A percentile compares a stretch with the other conserved stretches of the same genome.
Evolutionary conservation across 1,140 invertebrate species (phyloP).

Genomic region (Cardiocondyla obscurior): DNA sequence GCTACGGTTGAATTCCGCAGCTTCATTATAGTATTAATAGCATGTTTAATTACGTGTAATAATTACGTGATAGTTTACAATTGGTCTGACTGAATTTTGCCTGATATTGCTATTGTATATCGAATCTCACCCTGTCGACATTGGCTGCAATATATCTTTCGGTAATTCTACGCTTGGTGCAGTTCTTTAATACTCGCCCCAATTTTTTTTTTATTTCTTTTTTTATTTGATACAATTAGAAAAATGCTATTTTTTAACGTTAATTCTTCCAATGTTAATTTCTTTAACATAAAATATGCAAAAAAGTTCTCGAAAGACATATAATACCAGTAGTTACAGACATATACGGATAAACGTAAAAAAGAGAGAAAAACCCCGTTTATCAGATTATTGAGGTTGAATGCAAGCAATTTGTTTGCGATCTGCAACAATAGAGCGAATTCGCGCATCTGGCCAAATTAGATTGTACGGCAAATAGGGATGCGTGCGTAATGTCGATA

Average conservation of each 20-base stretch:
- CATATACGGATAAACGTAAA: neutral
- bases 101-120: neutral
- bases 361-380: slow-evolving; percentile 18
- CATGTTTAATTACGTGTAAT: slow-evolving; percentile 43
- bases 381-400: slow-evolving; percentile 46
- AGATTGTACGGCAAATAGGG: slow-evolving; percentile 46
- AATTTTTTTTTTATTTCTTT: neutral
- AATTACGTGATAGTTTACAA: slow-evolving; percentile 48
- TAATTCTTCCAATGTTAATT: too few species aligned
- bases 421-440: slow-evolving; percentile 52
- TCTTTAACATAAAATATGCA: neutral
- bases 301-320: neutral
- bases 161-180: neutral
- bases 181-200: neutral
- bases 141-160: neutral
- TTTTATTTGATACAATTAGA: neutral
- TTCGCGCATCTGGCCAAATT: slow-evolving; percentile 51
- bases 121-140: neutral
- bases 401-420: slow-evolving; percentile 51
- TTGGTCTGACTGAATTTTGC: slow-evolving; percentile 20
- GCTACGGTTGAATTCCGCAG: slow-evolving; percentile 4
- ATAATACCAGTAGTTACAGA: slow-evolving; percentile 17
- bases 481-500: slow-evolving; percentile 43
- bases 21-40: slow-evolving; percentile 41
- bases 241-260: neutral